phyloP scores from a whole-genome alignment of 1,140 invertebrate genomes.

The Druon quercuslanigerum region DNA sequence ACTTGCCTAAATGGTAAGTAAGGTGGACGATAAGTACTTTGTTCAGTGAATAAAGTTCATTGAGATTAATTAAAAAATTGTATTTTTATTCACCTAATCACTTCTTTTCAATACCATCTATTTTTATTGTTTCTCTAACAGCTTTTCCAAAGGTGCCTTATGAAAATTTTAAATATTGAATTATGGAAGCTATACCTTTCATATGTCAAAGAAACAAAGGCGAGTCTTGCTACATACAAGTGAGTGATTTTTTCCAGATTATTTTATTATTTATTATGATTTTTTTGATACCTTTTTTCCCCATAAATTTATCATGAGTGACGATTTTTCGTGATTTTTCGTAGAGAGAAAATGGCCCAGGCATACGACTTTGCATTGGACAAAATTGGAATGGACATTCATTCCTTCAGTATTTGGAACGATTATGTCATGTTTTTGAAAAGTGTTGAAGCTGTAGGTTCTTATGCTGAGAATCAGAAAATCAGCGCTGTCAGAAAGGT shows the following conservation, averaged over 20 bases:
- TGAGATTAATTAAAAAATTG: slow-evolving; percentile 41
- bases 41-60: slow-evolving; percentile 36
- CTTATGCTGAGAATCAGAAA: slow-evolving; percentile 99
- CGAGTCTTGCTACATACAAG: slow-evolving; percentile 94
- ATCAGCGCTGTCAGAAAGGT: slow-evolving; percentile 98
- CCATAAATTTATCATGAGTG: background rate
- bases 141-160: slow-evolving; percentile 98
- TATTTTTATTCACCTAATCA: slow-evolving; percentile 41
- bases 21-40: slow-evolving; percentile 53
- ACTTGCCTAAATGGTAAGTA: slow-evolving; percentile 71
- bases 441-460: slow-evolving; percentile 96
- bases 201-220: slow-evolving; percentile 99
- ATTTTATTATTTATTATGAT: too few relatives aligned
- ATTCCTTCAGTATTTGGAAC: slow-evolving; percentile 96
- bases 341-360: slow-evolving; percentile 99
- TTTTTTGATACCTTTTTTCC: background rate
- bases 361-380: slow-evolving; percentile 99
- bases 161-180: slow-evolving; percentile 99
- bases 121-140: slow-evolving; percentile 74
- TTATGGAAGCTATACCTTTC: slow-evolving; percentile 98
- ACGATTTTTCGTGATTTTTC: slow-evolving; percentile 64
- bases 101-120: slow-evolving; percentile 40
- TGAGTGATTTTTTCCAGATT: slow-evolving; percentile 76
- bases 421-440: slow-evolving; percentile 99
- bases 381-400: slow-evolving; percentile 98